Percentiles rank a stretch among this genome's conserved stretches.
Evolutionary conservation across 2,888 invertebrate genomes (phyloP).

Genomic region (Caenorhabditis doughertyi): DNA sequence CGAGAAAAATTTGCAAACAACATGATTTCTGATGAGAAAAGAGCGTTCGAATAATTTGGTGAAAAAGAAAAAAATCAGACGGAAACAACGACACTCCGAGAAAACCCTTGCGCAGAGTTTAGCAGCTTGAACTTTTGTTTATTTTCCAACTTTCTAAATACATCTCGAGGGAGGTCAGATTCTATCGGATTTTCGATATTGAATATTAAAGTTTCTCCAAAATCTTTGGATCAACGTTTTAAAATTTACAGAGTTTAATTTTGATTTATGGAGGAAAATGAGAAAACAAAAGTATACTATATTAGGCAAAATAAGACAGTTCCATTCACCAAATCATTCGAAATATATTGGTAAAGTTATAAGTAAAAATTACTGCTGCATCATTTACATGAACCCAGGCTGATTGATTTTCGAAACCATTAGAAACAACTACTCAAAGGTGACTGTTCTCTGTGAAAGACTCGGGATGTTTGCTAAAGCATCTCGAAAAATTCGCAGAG

Average conservation of each 20-base stretch:
- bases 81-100: slow-evolving; percentile 55
- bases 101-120: slow-evolving; percentile 38
- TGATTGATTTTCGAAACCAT: slow-evolving; percentile 51
- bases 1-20: slow-evolving; percentile 35
- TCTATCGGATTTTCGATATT: not conserved
- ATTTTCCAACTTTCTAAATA: not conserved
- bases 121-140: not conserved
- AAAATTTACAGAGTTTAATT: too few relatives aligned
- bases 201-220: not conserved
- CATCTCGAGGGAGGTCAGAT: not conserved
- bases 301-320: too few relatives aligned
- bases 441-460: slow-evolving; percentile 54
- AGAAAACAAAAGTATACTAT: too few relatives aligned
- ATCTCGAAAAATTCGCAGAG: slow-evolving; percentile 33
- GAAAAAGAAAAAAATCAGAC: slow-evolving; percentile 52
- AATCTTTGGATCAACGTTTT: too few relatives aligned
- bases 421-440: slow-evolving; percentile 25
- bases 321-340: too few relatives aligned
- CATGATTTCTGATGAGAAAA: slow-evolving; percentile 36
- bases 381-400: slow-evolving; percentile 65
- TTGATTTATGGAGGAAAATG: too few relatives aligned
- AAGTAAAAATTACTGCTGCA: too few relatives aligned
- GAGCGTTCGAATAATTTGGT: slow-evolving; percentile 29
- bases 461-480: slow-evolving; percentile 64
- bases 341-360: too few relatives aligned